phyloP scores from a whole-genome alignment of 2,113 vertebrate genomes.

The Phycodurus eques region DNA sequence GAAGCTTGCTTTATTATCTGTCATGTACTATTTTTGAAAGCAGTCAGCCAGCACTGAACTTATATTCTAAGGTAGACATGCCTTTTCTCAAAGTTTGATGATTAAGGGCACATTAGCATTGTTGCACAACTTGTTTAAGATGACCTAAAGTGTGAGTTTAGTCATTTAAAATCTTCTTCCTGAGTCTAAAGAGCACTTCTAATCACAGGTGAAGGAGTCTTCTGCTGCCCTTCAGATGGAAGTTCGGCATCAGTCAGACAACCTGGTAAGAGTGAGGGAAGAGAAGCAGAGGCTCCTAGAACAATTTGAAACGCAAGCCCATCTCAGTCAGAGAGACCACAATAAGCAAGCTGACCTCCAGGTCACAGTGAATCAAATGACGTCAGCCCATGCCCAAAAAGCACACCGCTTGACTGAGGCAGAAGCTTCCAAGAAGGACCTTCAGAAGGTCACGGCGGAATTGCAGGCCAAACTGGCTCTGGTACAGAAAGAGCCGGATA shows the following conservation, averaged over 20 bases:
- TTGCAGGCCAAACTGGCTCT: slow-evolving; percentile 70
- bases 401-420: slow-evolving; percentile 75
- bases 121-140: background rate
- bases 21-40: slow-evolving; percentile 1
- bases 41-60: background rate
- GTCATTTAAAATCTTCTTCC: background rate
- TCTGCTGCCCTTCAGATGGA: slow-evolving; percentile 75
- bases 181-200: background rate
- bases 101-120: background rate
- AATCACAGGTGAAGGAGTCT: slow-evolving; percentile 67
- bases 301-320: slow-evolving; percentile 59
- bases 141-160: too few relatives aligned
- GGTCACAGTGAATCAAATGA: slow-evolving; percentile 75
- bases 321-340: slow-evolving; percentile 66
- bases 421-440: slow-evolving; percentile 76
- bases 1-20: background rate
- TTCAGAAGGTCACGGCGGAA: slow-evolving; percentile 69
- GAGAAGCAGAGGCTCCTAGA: slow-evolving; percentile 81
- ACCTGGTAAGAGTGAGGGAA: slow-evolving; percentile 69
- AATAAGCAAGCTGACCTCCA: slow-evolving; percentile 72
- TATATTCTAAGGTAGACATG: background rate
- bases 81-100: background rate
- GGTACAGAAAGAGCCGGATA: slow-evolving; percentile 73
- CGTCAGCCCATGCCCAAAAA: slow-evolving; percentile 74
- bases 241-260: slow-evolving; percentile 66